Evolutionary conservation across 2,113 vertebrate genomes (phyloP), one percentile per base, ranked within the genome.

Genomic region (Muntiacus reevesi): DNA sequence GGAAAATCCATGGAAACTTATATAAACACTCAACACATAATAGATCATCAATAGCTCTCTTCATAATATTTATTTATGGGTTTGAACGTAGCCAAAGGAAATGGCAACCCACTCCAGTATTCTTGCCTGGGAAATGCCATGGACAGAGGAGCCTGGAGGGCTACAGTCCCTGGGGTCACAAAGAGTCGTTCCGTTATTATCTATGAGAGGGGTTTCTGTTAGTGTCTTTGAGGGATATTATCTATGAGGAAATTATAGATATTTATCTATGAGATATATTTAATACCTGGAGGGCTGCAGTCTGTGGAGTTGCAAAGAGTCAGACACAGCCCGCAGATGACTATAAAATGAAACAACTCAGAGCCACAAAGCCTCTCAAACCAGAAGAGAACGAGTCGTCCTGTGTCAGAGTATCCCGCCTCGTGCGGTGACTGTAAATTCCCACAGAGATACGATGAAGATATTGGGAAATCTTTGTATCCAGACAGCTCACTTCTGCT

Each of bases 261-360:
- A 40, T 40, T 23, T 6, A 40, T 71, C n/a, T 40, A 71, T 23
- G 67, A 71, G 67, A 71, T 71, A 40, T 40, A 23, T 71, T 40
- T 71, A 71, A 71, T 71, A 71, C 19, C 19, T 71, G 67, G 67
- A 1, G 0, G 5, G n/a, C n/a, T 71, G 19, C 19, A 71, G 67
- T 40, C 67, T 19, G 13, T 23, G 19, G 19, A 71, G 67, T 76
- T 81, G n/a, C 91, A 40, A 88, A 84, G 10, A 28, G 45, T 15
- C 52, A 62, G 33, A 71, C 67, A 40, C 19, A 71, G 67, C 67
- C 67, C 5, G 2, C 62, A 60, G 17, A 71, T 59, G 21, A 95
- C n/a, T 85, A 92, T 71, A 45, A 95, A 96, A 59, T 94, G 59
- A 96, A 96, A 92, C 3, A n/a, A 19, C 67, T 84, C 52, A 78